Base-by-base conservation (phyloP, 2,797 vertebrate species). In the Chaetophractus vellerosus region DNA sequence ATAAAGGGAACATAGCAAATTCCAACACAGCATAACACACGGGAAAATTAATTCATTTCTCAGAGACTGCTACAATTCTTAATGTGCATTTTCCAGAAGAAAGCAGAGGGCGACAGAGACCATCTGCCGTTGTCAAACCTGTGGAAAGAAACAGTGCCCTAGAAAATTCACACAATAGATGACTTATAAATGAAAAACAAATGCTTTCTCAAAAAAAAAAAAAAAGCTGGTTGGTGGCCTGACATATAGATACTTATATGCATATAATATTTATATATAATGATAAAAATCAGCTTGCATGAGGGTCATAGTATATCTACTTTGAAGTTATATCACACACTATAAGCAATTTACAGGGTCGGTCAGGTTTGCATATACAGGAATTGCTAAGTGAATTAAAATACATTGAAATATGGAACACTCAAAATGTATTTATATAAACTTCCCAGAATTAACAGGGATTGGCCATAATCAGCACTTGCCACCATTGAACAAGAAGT, bases 281-380 rank as follows among this genome's bases (percentile, higher is more conserved):
- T 98, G 98, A 96, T 97, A 97, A 98, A 98, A 98, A 98, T 81
- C 96, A 97, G 86, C 96, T 98, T 98, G 96, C 97, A 96, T 97
- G 97, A 97, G 92, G 95, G 93, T 97, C 96, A 97, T 96, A 97
- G 96, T 97, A 97, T 98, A 97, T 94, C 97, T 98, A 97, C 92
- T 98, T 96, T 96, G 96, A 98, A 98, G 98, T 97, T 98, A 97
- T 98, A 98, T 96, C 97, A 98, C 98, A 98, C 83, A 95, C 96
- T 97, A 92, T 97, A 98, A 98, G 98, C 98, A 98, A 98, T 98
- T 98, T 98, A 98, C 98, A 98, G 98, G 98, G 98, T 98, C 97
- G 90, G 79, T 98, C 96, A 97, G 76, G 93, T 98, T 98, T 98
- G 98, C 98, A 98, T 98, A 98, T 98, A 98, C 97, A 98, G 95